Base-by-base conservation (phyloP, 64 coral and sea anemone species). In the Stichodactyla mertensii region DNA sequence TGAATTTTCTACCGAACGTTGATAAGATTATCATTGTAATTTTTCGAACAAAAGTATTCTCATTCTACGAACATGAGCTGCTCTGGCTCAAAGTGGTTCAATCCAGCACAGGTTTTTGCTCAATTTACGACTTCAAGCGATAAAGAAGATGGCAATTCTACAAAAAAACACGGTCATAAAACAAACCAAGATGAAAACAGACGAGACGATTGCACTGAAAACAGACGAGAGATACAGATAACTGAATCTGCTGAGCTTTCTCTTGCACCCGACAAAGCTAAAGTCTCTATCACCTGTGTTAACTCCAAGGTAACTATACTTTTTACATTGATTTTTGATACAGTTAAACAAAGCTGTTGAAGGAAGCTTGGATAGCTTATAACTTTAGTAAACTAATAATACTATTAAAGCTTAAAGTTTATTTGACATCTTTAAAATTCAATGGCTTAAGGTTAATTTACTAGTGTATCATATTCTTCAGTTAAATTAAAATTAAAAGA, bases 61-160 rank as follows among this genome's bases (percentile, higher is more conserved):
- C 5, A 28, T 51, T 79, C 15, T 36, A 66, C 62, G 18, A 81
- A 55, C 16, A 96, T 96, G 94, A 96, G 81, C 84, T 62, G 85
- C 10, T 80, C 85, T 55, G 78, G 78, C 66, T 87, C 88, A 22
- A 92, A 61, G 51, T 92, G 93, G 88, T 89, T 92, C 71, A 92
- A 90, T 83, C 97, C 97, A 64, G 97, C 97, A 31, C 88, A 95
- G 57, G 97, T 99, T 15, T 99, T 86, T 83, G 97, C 97, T 79
- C 90, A 99, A 52, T 95, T 99, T 59, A 92, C 97, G 22, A 88
- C 88, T n/a, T 45, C 61, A 60, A 55, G 74, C 51, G 97, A 78
- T 90, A 82, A 88, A 87, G 87, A 83, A 18, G 64, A 83, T 54
- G 58, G 20, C 12, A 80, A 86, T 55, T 55, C 13, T 10, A 77